Base-by-base conservation (phyloP, 2,888 invertebrate genomes). In the Drosophila neotestacea region DNA sequence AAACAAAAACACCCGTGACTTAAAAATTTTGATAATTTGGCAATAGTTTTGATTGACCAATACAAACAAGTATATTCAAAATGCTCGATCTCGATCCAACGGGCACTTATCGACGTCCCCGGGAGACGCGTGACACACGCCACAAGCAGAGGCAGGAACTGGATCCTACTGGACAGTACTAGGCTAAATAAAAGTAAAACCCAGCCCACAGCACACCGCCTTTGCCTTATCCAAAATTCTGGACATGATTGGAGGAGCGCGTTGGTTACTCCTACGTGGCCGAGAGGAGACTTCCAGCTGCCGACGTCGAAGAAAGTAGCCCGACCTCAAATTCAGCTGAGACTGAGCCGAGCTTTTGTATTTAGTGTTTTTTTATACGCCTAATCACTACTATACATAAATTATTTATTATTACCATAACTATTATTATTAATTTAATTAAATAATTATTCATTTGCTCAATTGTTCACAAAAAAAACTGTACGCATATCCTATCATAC, bases 211-310 rank as follows among this genome's bases (percentile, higher is more conserved):
- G 6, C 76, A 61, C 66, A 84, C 85, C 80, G 85, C 78, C 77
- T 76, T 86, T 90, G 89, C 89, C 89, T 90, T 91, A 86, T 74
- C 71, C 65, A 68, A 63, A 64, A 77, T 54, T 70, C 73, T 79
- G 81, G 85, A 75, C 73, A 88, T 86, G 88, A 88, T 88, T 75
- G 83, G 85, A 56, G 88, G 83, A 70, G 85, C 88, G 74, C 90
- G 88, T 77, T 92, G 92, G 92, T 73, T 90, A 84, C 87, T 91
- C 85, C 89, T 92, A 70, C 90, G 92, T 61, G 92, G 92, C 79
- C 91, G 92, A 69, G 92, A 93, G 90, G 92, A 93, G 90, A 93
- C 92, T 77, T 93, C 92, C 77, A 93, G 92, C 81, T 92, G 92
- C 62, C 89, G 92, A 47, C 91, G 92, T 56, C 82, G 92, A 84